Evolutionary conservation across 2,888 invertebrate species (phyloP).

Genomic region (Helobdella robusta): DNA sequence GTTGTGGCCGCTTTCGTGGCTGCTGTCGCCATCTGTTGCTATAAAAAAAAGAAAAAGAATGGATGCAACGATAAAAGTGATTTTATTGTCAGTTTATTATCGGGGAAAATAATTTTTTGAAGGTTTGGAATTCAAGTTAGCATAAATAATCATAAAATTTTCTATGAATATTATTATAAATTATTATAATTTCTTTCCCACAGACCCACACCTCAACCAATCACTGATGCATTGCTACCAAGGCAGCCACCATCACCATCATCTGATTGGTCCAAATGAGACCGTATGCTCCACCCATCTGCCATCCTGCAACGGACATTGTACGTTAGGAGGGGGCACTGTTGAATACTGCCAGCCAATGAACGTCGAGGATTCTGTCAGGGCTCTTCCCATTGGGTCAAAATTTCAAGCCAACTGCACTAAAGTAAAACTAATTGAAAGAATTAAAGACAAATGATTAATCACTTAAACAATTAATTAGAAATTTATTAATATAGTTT

Average conservation of each 20-base stretch:
- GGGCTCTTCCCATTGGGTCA: too few relatives aligned
- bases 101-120: too few relatives aligned
- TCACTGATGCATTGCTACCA: constrained; percentile 15
- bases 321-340: not conserved
- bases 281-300: constrained; percentile 10
- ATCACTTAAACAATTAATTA: too few relatives aligned
- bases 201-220: constrained; percentile 9
- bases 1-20: constrained; percentile 11
- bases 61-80: constrained; percentile 12
- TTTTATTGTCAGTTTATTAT: too few relatives aligned
- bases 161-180: not conserved
- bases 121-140: too few relatives aligned
- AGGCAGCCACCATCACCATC: constrained; percentile 11
- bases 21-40: not conserved
- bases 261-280: not conserved
- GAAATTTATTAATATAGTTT: too few relatives aligned
- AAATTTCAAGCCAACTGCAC: too few relatives aligned
- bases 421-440: too few relatives aligned
- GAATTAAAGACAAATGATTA: too few relatives aligned
- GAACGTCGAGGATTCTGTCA: too few relatives aligned
- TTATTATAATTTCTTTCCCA: too few relatives aligned
- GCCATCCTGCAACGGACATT: constrained; percentile 16
- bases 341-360: constrained; percentile 16
- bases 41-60: not conserved
- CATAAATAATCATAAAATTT: not conserved